A percentile compares a stretch with the other conserved stretches of the same genome.
Evolutionary conservation across 2,797 vertebrate genomes (phyloP).

Genomic region (Dermochelys coriacea): DNA sequence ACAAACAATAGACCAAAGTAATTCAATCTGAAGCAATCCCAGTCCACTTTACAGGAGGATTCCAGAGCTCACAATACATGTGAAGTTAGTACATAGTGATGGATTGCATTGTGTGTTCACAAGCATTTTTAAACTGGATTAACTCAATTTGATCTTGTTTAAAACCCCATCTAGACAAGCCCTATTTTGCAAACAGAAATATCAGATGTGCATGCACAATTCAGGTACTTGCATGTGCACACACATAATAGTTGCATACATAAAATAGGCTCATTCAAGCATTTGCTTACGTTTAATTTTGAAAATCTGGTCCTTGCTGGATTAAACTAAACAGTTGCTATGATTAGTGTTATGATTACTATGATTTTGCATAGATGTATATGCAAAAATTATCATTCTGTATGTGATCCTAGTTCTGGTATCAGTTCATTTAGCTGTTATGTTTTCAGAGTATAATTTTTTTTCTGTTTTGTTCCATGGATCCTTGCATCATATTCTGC

Average conservation of each 20-base stretch:
- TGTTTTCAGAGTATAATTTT: background rate
- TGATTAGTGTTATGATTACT: background rate
- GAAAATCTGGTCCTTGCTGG: slow-evolving; percentile 51
- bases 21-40: background rate
- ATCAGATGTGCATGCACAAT: slow-evolving; percentile 54
- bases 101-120: background rate
- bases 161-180: background rate
- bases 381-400: background rate
- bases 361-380: fast-evolving
- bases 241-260: slow-evolving; percentile 36
- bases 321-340: slow-evolving; percentile 22
- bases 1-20: background rate
- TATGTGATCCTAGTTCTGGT: background rate
- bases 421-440: background rate
- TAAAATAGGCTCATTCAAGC: slow-evolving; percentile 46
- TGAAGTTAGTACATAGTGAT: background rate
- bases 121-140: background rate
- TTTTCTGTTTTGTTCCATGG: slow-evolving; percentile 17
- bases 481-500: slow-evolving; percentile 22
- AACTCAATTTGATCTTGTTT: background rate
- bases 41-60: background rate
- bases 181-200: slow-evolving; percentile 16
- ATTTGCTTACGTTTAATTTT: slow-evolving; percentile 41
- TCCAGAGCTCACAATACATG: background rate
- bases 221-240: slow-evolving; percentile 49